These are phyloP conservation scores for Egretta garzetta DNA, from an alignment of 2,113 vertebrate species.

Conservation along the genomic window DNA sequence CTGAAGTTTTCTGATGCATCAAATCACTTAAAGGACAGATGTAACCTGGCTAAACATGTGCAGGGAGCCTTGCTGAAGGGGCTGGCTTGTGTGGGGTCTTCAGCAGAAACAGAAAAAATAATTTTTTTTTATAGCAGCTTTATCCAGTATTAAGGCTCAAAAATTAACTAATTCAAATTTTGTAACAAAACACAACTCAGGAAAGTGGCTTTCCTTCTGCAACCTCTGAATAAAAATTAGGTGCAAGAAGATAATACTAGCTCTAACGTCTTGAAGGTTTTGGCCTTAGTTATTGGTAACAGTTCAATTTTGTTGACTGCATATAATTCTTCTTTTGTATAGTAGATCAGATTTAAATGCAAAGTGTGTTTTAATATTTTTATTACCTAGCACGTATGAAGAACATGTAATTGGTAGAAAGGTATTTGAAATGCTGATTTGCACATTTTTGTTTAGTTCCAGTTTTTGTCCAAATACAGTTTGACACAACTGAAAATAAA, in stretches of 20 bases:
- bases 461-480: background rate
- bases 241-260: background rate
- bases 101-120: background rate
- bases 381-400: background rate
- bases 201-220: background rate
- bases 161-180: background rate
- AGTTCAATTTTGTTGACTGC: background rate
- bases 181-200: background rate
- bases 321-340: background rate
- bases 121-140: background rate
- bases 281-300: background rate
- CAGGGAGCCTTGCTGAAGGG: background rate
- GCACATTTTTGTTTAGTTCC: background rate
- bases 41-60: background rate
- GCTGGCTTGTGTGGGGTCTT: background rate
- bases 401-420: background rate
- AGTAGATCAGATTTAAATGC: constrained; percentile 19
- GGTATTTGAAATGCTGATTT: constrained; percentile 22
- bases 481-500: background rate
- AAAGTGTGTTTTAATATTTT: background rate
- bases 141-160: background rate
- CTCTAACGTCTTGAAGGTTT: background rate
- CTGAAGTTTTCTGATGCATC: background rate
- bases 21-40: background rate
- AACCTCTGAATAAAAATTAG: background rate